Base-by-base conservation (phyloP, 2,113 vertebrate genomes). In the Sarotherodon lohbergeri region DNA sequence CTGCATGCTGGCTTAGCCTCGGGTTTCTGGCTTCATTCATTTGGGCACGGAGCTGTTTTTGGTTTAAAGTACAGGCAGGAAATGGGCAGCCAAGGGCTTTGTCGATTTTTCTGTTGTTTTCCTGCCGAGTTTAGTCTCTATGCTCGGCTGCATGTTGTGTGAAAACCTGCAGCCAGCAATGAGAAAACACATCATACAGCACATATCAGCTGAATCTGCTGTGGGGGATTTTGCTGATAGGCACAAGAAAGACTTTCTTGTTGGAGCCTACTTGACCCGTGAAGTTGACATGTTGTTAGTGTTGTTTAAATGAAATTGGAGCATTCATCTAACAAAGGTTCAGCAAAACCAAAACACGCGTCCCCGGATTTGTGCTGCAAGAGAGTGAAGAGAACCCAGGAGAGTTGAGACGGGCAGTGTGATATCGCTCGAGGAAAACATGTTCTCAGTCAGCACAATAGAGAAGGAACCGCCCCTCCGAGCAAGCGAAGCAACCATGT, bases 361-460 rank as follows among this genome's bases (percentile, higher is more conserved):
- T 84, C 92, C n/a, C 12, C 16, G 68, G 50, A 92, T 80, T 48
- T 88, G 76, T 83, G 85, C 83, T 57, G 71, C 55, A 39, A 68
- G 16, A 32, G 59, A 13, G 5, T 9, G 59, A 46, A 22, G 61
- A 59, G 82, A 73, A 24, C 61, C 11, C 22, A 78, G 10, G 86
- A 73, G 54, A 54, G 36, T 61, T 57, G 82, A 91, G 85, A 83
- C 24, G 6, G 19, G 84, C 89, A 83, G n/a, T 39, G 6, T 71
- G 48, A 71, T 59, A 68, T 63, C 55, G 89, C 82, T 89, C 1
- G 90, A 93, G 88, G 90, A 94, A 95, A 93, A 95, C 94, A 92
- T 92, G 92, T 90, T 93, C 92, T 89, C 87, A 36, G 90, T 92
- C 86, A 90, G 92, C 93, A 95, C 91, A 93, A 87, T 90, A 55